Base-by-base conservation (phyloP, 2,888 invertebrate species). In the Drosophila kuntzei region DNA sequence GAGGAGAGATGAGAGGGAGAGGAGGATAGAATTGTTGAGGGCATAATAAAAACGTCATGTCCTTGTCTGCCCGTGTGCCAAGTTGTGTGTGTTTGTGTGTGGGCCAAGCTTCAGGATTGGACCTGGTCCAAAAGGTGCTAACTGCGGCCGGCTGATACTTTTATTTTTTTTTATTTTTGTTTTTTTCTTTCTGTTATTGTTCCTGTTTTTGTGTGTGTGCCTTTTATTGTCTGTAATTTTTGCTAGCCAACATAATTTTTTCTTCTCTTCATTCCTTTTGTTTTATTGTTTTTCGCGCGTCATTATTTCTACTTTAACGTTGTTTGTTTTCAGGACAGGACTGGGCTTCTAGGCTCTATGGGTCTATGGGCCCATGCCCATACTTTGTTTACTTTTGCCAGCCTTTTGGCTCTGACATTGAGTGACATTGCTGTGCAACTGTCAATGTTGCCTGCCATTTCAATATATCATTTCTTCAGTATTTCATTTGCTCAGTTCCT, bases 41-140 rank as follows among this genome's bases (percentile, higher is more conserved):
- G 70, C 84, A 81, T 81, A 87, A 87, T 84, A 87, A 85, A 84
- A 82, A 84, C 63, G 87, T 81, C 87, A 84, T 81, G 83, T 84
- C 83, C 83, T 84, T 84, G 85, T 79, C 80, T 66, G 65, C 25
- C 41, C 41, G 22, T 36, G 29, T 65, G 70, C 54, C 68, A 67
- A 47, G 58, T 53, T 43, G 41, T 70, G 29, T 59, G 51, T 49
- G 55, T 50, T 41, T 70, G 71, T 77, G 75, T 85, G 81, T 80
- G 84, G 82, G 36, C 62, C 27, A 62, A 37, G n/a, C 18, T 37
- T 37, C 62, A 80, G 86, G 83, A 83, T 76, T 80, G 66, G 72
- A 53, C 75, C 62, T 34, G 41, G 59, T 53, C 53, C 57, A 43
- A 39, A 83, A 80, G 83, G 83, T 83, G 87, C 84, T 87, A 83